Conservation (phyloP, 2,797 vertebrate species). For the Urosaurus nigricauda region DNA sequence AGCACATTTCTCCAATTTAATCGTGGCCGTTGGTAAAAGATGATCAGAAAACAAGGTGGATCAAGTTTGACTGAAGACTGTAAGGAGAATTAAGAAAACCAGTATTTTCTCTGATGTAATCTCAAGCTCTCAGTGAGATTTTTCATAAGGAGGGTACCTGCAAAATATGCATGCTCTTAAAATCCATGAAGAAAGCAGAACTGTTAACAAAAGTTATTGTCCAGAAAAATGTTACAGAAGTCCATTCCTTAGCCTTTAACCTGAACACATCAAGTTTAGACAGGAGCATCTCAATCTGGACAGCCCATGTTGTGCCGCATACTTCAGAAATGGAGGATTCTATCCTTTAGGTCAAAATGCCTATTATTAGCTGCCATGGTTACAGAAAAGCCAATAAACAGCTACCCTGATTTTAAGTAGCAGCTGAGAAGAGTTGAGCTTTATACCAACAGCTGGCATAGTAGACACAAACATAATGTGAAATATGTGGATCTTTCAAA, state of each 20-base stretch:
- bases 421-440: not conserved
- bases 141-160: slow-evolving; percentile 27
- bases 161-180: accelerated
- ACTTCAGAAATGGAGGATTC: not conserved
- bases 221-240: accelerated
- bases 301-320: not conserved
- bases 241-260: not conserved
- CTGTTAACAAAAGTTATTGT: not conserved
- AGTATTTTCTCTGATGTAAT: accelerated
- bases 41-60: slow-evolving; percentile 46
- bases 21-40: slow-evolving; percentile 7
- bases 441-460: slow-evolving; percentile 40
- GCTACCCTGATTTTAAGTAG: not conserved
- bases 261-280: not conserved
- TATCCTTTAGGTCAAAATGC: not conserved
- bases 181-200: not conserved
- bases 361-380: not conserved
- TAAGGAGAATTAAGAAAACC: slow-evolving; percentile 27
- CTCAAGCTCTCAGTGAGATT: slow-evolving; percentile 26
- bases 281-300: not conserved
- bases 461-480: not conserved
- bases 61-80: not conserved
- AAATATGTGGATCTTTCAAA: no score
- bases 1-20: slow-evolving; percentile 29
- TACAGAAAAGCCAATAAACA: not conserved